A percentile compares a stretch with the other conserved stretches of the same genome.
These are phyloP conservation scores for Phalanger gymnotis DNA, from an alignment of 2,797 vertebrate genomes.

Conservation along the genomic window DNA sequence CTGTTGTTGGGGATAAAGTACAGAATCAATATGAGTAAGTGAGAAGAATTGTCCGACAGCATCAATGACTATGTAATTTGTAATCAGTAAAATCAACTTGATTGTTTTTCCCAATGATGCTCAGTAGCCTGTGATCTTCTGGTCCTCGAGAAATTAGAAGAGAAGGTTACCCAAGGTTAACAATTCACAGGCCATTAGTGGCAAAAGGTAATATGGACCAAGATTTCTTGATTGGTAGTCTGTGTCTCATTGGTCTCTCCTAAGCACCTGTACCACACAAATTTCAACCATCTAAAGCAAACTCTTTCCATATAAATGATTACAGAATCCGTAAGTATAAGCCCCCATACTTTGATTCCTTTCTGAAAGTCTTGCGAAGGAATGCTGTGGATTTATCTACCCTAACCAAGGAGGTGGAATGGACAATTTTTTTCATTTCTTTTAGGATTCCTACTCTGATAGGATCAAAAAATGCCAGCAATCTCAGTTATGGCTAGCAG, in stretches of 20 bases:
- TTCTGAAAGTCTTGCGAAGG: not conserved
- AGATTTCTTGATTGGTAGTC: not conserved
- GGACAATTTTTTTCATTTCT: conserved; percentile 8
- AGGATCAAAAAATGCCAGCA: conserved; percentile 50
- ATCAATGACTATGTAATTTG: not conserved
- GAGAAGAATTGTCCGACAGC: not conserved
- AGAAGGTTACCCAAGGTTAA: not conserved
- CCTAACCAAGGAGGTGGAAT: not conserved
- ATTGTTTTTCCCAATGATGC: not conserved
- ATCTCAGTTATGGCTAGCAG: not conserved
- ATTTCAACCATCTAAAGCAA: not conserved
- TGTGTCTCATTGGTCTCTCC: not conserved
- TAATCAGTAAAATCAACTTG: not conserved
- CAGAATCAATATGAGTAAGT: not conserved
- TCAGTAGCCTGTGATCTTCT: not conserved
- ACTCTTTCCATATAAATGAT: not conserved
- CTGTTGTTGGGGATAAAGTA: not conserved
- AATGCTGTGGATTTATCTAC: not conserved
- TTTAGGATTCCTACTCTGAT: conserved; percentile 64
- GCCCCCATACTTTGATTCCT: not conserved
- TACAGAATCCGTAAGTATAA: not conserved
- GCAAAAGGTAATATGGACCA: not conserved
- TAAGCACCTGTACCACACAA: not conserved
- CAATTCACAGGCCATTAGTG: not conserved
- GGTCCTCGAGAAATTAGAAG: not conserved